phyloP scores from a whole-genome alignment of 2,797 vertebrate genomes.

The Telmatherina bonti region DNA sequence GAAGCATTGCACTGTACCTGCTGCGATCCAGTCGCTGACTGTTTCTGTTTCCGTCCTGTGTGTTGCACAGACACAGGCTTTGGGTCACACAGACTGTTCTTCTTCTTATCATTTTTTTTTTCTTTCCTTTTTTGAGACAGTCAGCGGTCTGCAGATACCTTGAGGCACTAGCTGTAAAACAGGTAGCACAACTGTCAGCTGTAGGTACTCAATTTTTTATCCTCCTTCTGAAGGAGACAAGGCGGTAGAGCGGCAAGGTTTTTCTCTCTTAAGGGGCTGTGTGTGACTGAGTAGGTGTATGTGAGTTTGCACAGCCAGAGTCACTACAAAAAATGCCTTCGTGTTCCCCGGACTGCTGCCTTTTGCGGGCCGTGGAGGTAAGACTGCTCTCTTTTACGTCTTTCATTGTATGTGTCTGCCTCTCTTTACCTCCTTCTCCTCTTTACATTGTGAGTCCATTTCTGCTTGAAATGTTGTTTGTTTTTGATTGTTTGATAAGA shows the following conservation, averaged over 20 bases:
- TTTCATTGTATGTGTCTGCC: conserved; percentile 41
- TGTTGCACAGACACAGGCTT: conserved; percentile 45
- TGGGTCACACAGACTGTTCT: conserved; percentile 53
- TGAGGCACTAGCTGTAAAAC: conserved; percentile 62
- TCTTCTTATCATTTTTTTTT: conserved; percentile 20
- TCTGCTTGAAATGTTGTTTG: conserved; percentile 47
- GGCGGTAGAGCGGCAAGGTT: conserved; percentile 41
- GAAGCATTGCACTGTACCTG: conserved; percentile 80
- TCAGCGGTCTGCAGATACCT: conserved; percentile 50
- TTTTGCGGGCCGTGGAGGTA: conserved; percentile 89
- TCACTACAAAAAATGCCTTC: conserved; percentile 89
- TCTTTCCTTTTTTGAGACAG: conserved; percentile 11
- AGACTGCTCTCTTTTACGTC: conserved; percentile 73
- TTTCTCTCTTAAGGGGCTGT: conserved; percentile 53
- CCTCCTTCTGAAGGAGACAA: conserved; percentile 51
- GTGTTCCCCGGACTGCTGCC: conserved; percentile 90
- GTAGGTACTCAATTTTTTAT: conserved; percentile 39
- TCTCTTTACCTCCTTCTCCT: conserved; percentile 34
- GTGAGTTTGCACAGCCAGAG: conserved; percentile 71
- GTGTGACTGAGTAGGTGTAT: conserved; percentile 42
- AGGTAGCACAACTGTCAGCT: conserved; percentile 70
- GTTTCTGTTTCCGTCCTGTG: conserved; percentile 67
- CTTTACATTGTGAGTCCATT: conserved; percentile 36
- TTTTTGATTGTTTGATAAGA: conserved; percentile 28
- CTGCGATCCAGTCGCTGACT: conserved; percentile 78